phyloP scores from a whole-genome alignment of 2,113 vertebrate species.

The Carassius gibelio region DNA sequence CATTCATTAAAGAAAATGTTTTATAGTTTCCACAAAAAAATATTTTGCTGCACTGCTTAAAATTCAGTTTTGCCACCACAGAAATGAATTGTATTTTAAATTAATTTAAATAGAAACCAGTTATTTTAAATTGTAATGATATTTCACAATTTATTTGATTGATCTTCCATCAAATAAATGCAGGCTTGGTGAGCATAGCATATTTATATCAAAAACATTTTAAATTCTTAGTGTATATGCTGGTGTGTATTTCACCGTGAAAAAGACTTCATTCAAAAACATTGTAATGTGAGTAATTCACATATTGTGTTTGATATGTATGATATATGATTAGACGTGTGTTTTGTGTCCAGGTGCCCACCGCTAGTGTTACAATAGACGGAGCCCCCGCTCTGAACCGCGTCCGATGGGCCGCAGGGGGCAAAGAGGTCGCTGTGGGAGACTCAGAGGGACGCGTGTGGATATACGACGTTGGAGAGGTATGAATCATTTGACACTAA shows the following conservation, averaged over 20 bases:
- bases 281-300: neutral
- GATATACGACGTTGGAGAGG: constrained; percentile 98
- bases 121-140: neutral
- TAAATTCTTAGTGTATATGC: too few relatives aligned
- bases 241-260: too few relatives aligned
- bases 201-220: too few relatives aligned
- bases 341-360: constrained; percentile 83
- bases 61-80: neutral
- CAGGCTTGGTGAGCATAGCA: neutral
- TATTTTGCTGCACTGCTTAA: neutral
- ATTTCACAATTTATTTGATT: neutral
- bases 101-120: neutral
- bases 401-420: constrained; percentile 92
- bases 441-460: constrained; percentile 96
- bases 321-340: neutral
- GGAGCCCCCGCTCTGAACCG: constrained; percentile 93
- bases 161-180: neutral
- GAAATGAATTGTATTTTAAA: neutral
- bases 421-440: constrained; percentile 94
- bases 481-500: constrained; percentile 62
- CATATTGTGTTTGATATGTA: neutral
- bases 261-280: neutral
- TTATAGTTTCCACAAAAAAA: neutral
- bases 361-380: constrained; percentile 92
- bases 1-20: neutral